Percentiles rank a stretch among this genome's conserved stretches.
Conservation (phyloP, 2,797 vertebrate genomes). For the Menidia menidia region DNA sequence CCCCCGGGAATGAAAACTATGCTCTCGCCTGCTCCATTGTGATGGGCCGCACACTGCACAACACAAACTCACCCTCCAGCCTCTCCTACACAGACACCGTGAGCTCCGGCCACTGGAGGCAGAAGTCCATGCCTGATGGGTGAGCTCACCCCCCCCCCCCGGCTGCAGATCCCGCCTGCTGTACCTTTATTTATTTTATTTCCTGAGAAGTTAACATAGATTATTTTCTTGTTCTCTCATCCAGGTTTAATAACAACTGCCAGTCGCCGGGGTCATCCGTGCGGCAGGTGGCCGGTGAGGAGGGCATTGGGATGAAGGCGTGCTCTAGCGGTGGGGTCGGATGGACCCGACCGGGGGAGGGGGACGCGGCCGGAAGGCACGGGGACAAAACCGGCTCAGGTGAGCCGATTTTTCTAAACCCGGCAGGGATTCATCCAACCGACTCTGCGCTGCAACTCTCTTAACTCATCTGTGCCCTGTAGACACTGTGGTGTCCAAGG, state of each 20-base stretch:
- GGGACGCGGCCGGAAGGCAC: slow-evolving; percentile 47
- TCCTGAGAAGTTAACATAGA: not conserved
- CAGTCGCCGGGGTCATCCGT: slow-evolving; percentile 89
- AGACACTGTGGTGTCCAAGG: slow-evolving; percentile 86
- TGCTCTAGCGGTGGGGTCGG: slow-evolving; percentile 59
- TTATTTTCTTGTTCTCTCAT: slow-evolving; percentile 23
- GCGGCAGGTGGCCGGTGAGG: slow-evolving; percentile 87
- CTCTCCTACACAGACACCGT: slow-evolving; percentile 88
- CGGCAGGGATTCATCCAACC: not conserved
- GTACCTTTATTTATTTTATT: slow-evolving; percentile 6
- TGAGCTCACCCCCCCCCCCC: slow-evolving; percentile 65
- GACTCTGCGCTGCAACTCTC: not conserved
- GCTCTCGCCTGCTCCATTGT: slow-evolving; percentile 93
- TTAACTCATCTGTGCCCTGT: slow-evolving; percentile 16
- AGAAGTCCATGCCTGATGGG: slow-evolving; percentile 95
- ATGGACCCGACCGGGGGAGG: slow-evolving; percentile 90
- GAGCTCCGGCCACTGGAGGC: slow-evolving; percentile 88
- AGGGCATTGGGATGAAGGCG: slow-evolving; percentile 84
- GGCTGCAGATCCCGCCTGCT: not conserved
- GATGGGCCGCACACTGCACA: slow-evolving; percentile 90
- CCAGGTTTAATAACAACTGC: slow-evolving; percentile 92
- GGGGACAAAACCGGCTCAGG: slow-evolving; percentile 71
- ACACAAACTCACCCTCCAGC: slow-evolving; percentile 89
- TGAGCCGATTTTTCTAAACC: slow-evolving; percentile 28
- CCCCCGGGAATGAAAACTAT: slow-evolving; percentile 94